Percentiles rank a stretch among this genome's conserved stretches.
Conservation (phyloP, 2,113 vertebrate genomes). For the Chaetodon auriga region DNA sequence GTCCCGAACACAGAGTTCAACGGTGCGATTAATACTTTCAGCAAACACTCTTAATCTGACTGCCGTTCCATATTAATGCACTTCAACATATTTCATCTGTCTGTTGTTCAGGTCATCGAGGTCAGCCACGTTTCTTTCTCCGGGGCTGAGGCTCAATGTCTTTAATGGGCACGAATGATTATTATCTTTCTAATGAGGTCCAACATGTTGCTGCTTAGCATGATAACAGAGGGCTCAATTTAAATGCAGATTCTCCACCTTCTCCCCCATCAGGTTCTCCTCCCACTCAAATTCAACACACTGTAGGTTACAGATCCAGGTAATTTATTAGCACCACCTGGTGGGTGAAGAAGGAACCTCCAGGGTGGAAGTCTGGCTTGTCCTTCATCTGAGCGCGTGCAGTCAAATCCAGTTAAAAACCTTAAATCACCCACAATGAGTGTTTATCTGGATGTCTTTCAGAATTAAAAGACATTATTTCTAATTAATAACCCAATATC, state of each 20-base stretch:
- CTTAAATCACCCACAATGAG: too few species aligned
- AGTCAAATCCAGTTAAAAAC: too few species aligned
- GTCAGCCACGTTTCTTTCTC: constrained; percentile 18
- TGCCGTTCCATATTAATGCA: constrained; percentile 25
- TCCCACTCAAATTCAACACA: constrained; percentile 26
- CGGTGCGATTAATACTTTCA: constrained; percentile 34
- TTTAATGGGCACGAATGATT: constrained; percentile 71
- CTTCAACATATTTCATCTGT: constrained; percentile 48
- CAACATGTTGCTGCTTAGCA: constrained; percentile 78
- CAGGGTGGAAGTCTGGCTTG: not conserved
- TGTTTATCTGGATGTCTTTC: not conserved
- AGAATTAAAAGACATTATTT: not conserved
- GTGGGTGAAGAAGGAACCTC: constrained; percentile 60
- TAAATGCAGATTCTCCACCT: constrained; percentile 69
- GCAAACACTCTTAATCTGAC: constrained; percentile 55
- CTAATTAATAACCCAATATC: not conserved
- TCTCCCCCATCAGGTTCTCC: constrained; percentile 19
- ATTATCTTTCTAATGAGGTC: constrained; percentile 81
- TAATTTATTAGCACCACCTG: constrained; percentile 79
- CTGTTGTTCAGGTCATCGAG: not conserved
- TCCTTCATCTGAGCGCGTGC: too few species aligned
- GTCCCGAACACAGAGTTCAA: constrained; percentile 30
- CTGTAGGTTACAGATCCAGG: constrained; percentile 54
- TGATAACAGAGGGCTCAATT: constrained; percentile 73
- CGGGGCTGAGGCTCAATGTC: constrained; percentile 36